Evolutionary conservation across 2,888 invertebrate species (phyloP).

Genomic region (Pandemis corylana): DNA sequence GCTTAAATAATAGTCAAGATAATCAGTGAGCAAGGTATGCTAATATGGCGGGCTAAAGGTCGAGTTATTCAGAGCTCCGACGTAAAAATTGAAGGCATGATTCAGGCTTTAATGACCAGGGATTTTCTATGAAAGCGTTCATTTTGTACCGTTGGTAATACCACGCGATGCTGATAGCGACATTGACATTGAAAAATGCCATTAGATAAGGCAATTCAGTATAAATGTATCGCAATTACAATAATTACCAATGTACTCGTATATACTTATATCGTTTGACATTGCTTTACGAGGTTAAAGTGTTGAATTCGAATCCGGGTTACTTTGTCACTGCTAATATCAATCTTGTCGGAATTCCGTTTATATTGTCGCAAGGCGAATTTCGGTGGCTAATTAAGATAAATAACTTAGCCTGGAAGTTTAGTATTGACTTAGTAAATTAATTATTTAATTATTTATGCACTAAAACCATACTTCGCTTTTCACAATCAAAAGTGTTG

Average conservation of each 20-base stretch:
- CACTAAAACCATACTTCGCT: too few species aligned
- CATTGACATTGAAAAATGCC: conserved; percentile 53
- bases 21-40: conserved; percentile 31
- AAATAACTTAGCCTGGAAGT: too few species aligned
- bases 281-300: conserved; percentile 10
- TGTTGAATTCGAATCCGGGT: not conserved
- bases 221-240: conserved; percentile 16
- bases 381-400: not conserved
- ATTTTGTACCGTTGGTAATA: conserved; percentile 43
- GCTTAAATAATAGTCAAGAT: not conserved
- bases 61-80: conserved; percentile 62
- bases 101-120: conserved; percentile 63
- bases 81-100: conserved; percentile 60
- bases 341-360: not conserved
- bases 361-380: not conserved
- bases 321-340: not conserved
- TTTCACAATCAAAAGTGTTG: too few species aligned
- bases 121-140: conserved; percentile 56
- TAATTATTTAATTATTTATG: too few species aligned
- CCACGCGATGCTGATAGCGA: conserved; percentile 49
- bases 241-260: not conserved
- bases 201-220: conserved; percentile 33
- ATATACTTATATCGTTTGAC: not conserved
- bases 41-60: conserved; percentile 54
- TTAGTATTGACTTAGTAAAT: not conserved